Evolutionary conservation across 2,797 vertebrate genomes (phyloP).

Genomic region (Cirrhinus mrigala): DNA sequence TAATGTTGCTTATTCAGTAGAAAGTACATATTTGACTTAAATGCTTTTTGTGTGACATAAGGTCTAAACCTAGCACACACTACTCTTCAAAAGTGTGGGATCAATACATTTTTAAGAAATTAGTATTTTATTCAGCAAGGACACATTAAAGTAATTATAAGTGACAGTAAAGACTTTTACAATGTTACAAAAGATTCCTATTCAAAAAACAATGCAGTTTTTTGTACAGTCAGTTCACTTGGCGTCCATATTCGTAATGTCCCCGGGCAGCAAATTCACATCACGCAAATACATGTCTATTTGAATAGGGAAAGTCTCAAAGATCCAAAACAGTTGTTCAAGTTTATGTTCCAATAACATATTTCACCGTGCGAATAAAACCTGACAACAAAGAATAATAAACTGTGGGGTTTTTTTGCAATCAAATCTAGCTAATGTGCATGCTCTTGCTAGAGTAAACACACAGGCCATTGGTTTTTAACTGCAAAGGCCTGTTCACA

Average conservation of each 20-base stretch:
- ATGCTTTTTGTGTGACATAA: background rate
- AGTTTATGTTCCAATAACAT: background rate
- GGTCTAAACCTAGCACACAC: background rate
- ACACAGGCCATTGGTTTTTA: background rate
- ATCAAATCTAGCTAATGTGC: background rate
- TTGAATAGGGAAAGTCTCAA: background rate
- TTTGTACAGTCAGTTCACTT: background rate
- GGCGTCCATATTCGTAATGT: background rate
- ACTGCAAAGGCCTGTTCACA: background rate
- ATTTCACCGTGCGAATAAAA: background rate
- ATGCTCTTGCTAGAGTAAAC: slow-evolving; percentile 3
- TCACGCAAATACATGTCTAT: background rate
- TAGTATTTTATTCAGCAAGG: background rate
- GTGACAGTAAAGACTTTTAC: background rate
- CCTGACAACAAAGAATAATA: background rate
- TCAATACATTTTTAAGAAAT: background rate
- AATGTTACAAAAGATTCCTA: background rate
- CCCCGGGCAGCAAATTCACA: background rate
- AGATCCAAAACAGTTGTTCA: background rate
- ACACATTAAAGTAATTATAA: background rate
- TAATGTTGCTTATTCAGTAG: background rate
- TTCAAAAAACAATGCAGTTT: too few relatives aligned
- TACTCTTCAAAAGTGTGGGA: background rate
- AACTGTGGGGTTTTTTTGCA: background rate
- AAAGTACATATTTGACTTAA: background rate